Evolutionary conservation across 2,113 vertebrate genomes (phyloP).

Genomic region (Nanorana parkeri): DNA sequence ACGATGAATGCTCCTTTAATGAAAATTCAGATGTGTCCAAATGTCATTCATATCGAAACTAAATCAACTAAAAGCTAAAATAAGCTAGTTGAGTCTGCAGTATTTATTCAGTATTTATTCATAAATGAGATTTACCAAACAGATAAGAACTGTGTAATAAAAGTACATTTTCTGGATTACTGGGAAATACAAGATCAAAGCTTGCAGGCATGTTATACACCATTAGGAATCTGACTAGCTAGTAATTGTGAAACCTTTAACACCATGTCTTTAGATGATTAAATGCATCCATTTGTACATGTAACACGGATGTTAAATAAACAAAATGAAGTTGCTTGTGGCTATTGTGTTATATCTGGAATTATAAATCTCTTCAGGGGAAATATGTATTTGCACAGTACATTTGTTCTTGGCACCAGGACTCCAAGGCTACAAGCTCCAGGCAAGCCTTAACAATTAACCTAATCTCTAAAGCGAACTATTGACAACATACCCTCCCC

Average conservation of each 20-base stretch:
- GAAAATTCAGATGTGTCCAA: no score
- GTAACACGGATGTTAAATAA: background rate
- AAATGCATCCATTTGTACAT: no score
- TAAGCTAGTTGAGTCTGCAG: no score
- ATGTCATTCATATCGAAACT: no score
- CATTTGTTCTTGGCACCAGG: background rate
- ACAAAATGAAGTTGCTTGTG: background rate
- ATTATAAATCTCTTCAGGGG: background rate
- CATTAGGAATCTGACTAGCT: background rate
- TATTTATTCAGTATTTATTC: no score
- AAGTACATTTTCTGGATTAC: slow-evolving; percentile 1
- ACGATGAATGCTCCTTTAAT: no score
- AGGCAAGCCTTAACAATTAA: background rate
- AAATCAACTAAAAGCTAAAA: no score
- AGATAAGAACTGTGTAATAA: background rate
- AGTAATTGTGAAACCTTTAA: background rate
- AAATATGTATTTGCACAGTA: no score
- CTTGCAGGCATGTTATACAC: slow-evolving; percentile 10
- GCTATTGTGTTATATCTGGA: background rate
- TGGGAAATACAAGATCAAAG: slow-evolving; percentile 4
- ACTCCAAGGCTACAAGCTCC: background rate
- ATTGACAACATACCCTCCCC: no score
- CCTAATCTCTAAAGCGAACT: background rate
- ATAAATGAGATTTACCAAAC: no score
- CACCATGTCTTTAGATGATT: background rate